A percentile compares a stretch with the other conserved stretches of the same genome.
Evolutionary conservation across 1,140 invertebrate genomes (phyloP).

Genomic region (Bombus soroeensis): DNA sequence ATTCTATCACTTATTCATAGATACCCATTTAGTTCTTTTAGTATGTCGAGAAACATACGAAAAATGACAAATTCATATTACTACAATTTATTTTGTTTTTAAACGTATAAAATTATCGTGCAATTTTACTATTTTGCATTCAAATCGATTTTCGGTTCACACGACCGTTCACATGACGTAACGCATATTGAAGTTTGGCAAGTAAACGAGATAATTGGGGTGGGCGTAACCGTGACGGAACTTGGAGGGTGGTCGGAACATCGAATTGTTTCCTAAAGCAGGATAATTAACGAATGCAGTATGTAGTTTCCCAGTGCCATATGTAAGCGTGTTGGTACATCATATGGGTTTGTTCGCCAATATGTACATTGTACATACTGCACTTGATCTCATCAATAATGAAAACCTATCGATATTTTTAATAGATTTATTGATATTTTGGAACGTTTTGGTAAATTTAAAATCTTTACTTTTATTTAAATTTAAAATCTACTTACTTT

Average conservation of each 20-base stretch:
- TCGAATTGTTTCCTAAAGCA: constrained; percentile 63
- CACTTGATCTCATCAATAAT: too few species aligned
- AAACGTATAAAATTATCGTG: neutral
- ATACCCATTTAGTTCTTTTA: neutral
- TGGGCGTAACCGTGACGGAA: constrained; percentile 72
- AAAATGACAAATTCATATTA: neutral
- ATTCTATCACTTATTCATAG: neutral
- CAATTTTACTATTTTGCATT: neutral
- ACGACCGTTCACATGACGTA: constrained; percentile 57
- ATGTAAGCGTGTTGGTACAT: constrained; percentile 20
- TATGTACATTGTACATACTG: too few species aligned
- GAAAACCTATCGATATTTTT: too few species aligned
- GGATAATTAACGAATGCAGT: constrained; percentile 52
- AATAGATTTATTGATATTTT: too few species aligned
- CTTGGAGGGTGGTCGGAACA: constrained; percentile 36
- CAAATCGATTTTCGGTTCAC: constrained; percentile 59
- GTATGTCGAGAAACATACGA: neutral
- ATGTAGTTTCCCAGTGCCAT: constrained; percentile 63
- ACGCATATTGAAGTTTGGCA: constrained; percentile 53
- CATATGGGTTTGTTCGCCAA: neutral
- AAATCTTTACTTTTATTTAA: too few species aligned
- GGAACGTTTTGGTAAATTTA: too few species aligned
- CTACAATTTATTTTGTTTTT: neutral
- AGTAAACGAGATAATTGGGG: constrained; percentile 66
- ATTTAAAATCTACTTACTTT: too few species aligned